Percentiles rank a stretch among this genome's conserved stretches.
Evolutionary conservation across 2,888 invertebrate species (phyloP).

Genomic region (Corbicula japonica): DNA sequence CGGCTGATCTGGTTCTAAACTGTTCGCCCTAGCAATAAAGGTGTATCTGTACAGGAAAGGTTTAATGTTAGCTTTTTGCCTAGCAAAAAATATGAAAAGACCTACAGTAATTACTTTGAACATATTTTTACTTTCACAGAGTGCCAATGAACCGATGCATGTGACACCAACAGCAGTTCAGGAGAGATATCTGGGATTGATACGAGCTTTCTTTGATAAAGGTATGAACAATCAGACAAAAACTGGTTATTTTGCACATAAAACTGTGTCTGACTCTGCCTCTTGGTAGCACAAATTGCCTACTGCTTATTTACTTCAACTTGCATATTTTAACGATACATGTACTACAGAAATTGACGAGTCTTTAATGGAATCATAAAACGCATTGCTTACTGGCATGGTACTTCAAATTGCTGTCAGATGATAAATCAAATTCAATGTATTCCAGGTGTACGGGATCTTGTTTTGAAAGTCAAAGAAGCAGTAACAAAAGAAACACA

Average conservation of each 20-base stretch:
- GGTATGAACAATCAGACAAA: constrained; percentile 88
- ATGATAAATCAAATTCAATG: no score
- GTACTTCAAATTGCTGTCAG: no score
- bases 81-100: no score
- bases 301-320: not conserved
- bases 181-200: constrained; percentile 93
- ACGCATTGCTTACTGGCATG: no score
- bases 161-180: constrained; percentile 89
- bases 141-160: constrained; percentile 67
- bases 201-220: constrained; percentile 92
- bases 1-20: no score
- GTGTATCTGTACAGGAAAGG: no score
- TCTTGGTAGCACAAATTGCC: not conserved
- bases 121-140: constrained; percentile 40
- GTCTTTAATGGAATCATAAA: no score
- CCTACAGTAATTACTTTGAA: no score
- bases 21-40: no score
- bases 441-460: constrained; percentile 88
- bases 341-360: no score
- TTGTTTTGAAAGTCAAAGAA: constrained; percentile 90
- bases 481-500: constrained; percentile 89
- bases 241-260: not conserved
- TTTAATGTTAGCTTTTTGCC: no score
- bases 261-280: not conserved
- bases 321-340: no score